phyloP scores from a whole-genome alignment of 2,797 vertebrate species.

The Onychomys torridus region DNA sequence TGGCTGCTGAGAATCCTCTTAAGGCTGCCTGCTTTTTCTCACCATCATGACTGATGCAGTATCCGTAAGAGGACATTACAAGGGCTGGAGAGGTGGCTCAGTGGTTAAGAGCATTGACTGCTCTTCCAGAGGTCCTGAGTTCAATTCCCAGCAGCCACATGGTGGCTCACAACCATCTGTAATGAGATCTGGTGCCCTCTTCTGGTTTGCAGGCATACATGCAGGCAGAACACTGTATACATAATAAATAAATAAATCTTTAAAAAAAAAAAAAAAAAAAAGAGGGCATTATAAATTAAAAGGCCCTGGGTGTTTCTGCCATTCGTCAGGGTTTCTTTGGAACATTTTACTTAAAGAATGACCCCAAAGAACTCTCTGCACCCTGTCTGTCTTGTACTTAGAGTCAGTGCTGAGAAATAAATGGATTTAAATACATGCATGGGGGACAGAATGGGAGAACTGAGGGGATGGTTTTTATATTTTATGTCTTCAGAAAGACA shows the following conservation, averaged over 20 bases:
- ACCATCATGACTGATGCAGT: not conserved
- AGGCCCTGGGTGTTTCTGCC: not conserved
- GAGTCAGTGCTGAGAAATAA: not conserved
- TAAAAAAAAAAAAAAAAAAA: not conserved
- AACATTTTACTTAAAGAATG: constrained; percentile 13
- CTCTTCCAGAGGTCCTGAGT: no score
- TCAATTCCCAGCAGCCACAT: no score
- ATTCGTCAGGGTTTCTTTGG: not conserved
- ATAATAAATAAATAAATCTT: no score
- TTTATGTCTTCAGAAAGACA: not conserved
- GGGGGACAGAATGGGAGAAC: not conserved
- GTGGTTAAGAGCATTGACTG: no score
- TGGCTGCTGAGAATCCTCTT: not conserved
- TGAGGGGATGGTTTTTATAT: not conserved
- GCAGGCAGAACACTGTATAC: no score
- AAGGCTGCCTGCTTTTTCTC: not conserved
- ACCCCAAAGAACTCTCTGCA: not conserved
- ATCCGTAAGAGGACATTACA: not conserved
- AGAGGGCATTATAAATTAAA: not conserved
- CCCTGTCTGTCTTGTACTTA: not conserved
- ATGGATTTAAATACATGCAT: not conserved
- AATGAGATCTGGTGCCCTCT: no score
- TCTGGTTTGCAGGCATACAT: no score
- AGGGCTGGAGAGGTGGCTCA: no score
- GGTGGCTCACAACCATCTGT: no score